Evolutionary conservation across 2,888 invertebrate species (phyloP).

Genomic region (Nomada fabriciana): DNA sequence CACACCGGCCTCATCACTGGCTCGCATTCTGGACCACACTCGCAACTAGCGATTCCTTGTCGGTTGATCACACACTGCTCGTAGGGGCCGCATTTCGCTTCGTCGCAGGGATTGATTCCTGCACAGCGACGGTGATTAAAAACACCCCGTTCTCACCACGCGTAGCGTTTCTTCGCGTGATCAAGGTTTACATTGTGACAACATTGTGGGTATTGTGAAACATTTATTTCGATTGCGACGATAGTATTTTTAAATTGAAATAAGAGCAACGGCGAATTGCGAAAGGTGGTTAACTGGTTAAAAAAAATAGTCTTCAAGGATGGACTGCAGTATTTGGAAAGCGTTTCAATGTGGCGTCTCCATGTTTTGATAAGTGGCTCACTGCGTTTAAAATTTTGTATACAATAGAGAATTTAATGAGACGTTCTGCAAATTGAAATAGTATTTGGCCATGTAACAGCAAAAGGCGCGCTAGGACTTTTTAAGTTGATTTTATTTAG

Average conservation of each 20-base stretch:
- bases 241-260: too few relatives aligned
- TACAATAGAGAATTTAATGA: too few relatives aligned
- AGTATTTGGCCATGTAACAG: too few relatives aligned
- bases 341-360: too few relatives aligned
- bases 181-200: not conserved
- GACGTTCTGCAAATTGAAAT: too few relatives aligned
- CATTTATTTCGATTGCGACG: not conserved
- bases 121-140: conserved; percentile 42
- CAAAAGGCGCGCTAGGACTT: too few relatives aligned
- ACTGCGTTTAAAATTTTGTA: too few relatives aligned
- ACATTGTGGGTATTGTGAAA: not conserved
- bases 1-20: conserved; percentile 92
- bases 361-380: too few relatives aligned
- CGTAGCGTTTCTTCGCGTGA: not conserved
- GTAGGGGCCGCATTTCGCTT: conserved; percentile 90
- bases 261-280: not conserved
- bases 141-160: not conserved
- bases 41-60: conserved; percentile 93
- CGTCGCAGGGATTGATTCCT: conserved; percentile 94
- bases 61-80: conserved; percentile 93
- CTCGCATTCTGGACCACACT: conserved; percentile 93
- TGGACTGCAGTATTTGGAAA: too few relatives aligned
- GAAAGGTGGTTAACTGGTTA: too few relatives aligned
- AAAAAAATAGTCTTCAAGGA: too few relatives aligned
- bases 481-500: too few relatives aligned